Conservation (phyloP, 1,140 invertebrate genomes). For the Drosophila jambulina region DNA sequence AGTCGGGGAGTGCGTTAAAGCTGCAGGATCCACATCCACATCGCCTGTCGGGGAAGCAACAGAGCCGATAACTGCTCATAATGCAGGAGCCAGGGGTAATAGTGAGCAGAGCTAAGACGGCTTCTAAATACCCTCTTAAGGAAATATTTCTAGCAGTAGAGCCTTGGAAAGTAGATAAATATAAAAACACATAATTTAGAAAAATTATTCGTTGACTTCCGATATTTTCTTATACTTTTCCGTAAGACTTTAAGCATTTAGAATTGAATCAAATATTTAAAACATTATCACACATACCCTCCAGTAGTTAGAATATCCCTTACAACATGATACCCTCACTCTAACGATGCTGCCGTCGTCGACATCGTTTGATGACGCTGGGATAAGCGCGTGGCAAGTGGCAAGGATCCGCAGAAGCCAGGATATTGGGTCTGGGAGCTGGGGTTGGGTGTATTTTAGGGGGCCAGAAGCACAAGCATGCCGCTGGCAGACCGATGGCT, state of each 20-base stretch:
- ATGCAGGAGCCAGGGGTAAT: constrained; percentile 58
- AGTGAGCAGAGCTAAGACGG: too few species aligned
- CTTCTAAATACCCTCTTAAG: background rate
- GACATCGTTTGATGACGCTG: constrained; percentile 76
- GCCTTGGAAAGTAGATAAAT: background rate
- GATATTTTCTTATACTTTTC: background rate
- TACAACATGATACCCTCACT: constrained; percentile 31
- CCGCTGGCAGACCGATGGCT: constrained; percentile 70
- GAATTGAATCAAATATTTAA: background rate
- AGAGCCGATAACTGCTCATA: constrained; percentile 73
- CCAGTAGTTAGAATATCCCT: background rate
- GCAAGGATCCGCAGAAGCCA: constrained; percentile 40
- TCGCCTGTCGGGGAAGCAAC: constrained; percentile 22
- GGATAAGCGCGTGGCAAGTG: constrained; percentile 74
- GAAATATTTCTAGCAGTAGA: too few species aligned
- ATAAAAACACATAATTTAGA: background rate
- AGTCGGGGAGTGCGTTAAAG: constrained; percentile 41
- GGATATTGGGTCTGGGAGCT: constrained; percentile 5
- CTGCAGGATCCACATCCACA: constrained; percentile 59
- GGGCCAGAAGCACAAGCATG: constrained; percentile 54
- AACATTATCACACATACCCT: too few species aligned
- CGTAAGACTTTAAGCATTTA: background rate
- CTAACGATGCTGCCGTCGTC: constrained; percentile 46
- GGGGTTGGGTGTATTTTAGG: constrained; percentile 28
- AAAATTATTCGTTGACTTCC: background rate